These are phyloP conservation scores for Halcyon malimbica DNA, from an alignment of 2,113 vertebrate genomes.

Conservation along the genomic window DNA sequence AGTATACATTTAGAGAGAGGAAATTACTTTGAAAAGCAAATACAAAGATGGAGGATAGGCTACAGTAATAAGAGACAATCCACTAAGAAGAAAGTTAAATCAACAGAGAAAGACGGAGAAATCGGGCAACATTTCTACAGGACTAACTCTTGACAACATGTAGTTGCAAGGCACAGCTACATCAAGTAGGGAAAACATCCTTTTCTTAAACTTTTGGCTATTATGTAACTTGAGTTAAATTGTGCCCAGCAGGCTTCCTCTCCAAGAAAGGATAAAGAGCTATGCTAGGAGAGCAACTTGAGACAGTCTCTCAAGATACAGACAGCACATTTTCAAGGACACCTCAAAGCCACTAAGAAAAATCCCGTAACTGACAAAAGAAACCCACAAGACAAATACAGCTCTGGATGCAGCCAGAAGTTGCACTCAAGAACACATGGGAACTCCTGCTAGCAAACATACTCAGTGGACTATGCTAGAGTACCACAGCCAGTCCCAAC, in stretches of 20 bases:
- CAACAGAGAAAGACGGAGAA: background rate
- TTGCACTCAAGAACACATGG: background rate
- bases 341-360: background rate
- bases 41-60: background rate
- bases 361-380: accelerated
- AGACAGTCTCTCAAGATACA: background rate
- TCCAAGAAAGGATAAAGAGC: background rate
- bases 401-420: background rate
- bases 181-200: background rate
- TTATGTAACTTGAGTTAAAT: background rate
- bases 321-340: background rate
- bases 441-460: background rate
- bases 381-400: background rate
- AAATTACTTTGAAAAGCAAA: background rate
- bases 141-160: background rate
- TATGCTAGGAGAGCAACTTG: background rate
- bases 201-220: background rate
- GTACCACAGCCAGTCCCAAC: background rate
- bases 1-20: background rate
- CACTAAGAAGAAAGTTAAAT: background rate
- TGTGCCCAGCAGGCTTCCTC: background rate
- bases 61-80: background rate
- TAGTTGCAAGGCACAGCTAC: background rate
- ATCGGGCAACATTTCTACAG: background rate
- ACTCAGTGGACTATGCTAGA: background rate